Base-by-base conservation (phyloP, 1,140 invertebrate genomes). In the Temnothorax longispinosus region DNA sequence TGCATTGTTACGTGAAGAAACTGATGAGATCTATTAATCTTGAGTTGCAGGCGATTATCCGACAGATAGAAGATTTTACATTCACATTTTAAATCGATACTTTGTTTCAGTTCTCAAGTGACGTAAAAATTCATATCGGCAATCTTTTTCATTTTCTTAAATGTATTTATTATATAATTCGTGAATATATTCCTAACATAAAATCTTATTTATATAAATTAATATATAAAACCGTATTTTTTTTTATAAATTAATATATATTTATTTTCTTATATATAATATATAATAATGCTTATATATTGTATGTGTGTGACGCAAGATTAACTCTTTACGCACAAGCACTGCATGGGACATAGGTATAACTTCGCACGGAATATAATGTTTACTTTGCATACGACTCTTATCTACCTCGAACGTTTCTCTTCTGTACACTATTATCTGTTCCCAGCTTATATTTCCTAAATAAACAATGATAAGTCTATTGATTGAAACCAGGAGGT, bases 401-500 rank as follows among this genome's bases (percentile, higher is more conserved):
- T 82, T 82, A 82, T 82, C 52, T 82, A 15, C n/a, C 27, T 13
- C 5, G 21, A 74, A 15, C 13, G 50, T 82, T 82, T 60, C 47
- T 56, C 69, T 82, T 41, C 38, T 72, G 32, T 21, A 76, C n/a
- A 58, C 21, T 72, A 32, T 82, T 74, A 82, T 82, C 67, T 82
- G 21, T 58, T 56, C 21, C 11, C 52, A 47, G 80, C 52, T 82
- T 60, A 60, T 82, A 82, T 82, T 72, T 35, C 50, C 8, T 60
- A 82, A 74, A 82, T 82, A 82, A 82, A 72, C 56, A 69, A 69
- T 21, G 38, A 82, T 58, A 82, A 82, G 54, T 1, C 1, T 82
- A 47, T 82, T 11, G 52, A 44, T 41, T 32, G 15, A 41, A 44
- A 41, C 7, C 11, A 21, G 18, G 6, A 54, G 52, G 67, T n/a